Evolutionary conservation across 2,797 vertebrate species (phyloP), one percentile per base, ranked within the genome.

Genomic region (Pelobates cultripes): DNA sequence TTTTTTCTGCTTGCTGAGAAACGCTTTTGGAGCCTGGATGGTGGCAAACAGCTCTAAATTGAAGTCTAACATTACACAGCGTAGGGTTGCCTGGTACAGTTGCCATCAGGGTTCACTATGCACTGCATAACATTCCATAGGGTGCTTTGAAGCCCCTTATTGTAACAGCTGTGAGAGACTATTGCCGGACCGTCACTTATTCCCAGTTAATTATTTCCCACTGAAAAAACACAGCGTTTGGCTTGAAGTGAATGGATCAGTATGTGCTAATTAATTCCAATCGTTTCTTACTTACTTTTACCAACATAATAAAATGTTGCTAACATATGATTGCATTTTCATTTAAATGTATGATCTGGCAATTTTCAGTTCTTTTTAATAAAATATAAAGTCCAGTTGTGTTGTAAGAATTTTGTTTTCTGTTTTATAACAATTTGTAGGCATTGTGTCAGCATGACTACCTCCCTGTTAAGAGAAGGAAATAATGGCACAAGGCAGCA

Each of bases 161-260:
- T 41, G 45, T 51, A 45, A 73, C 82, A 83, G 81, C 81, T 83
- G 77, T 74, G 72, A 55, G 77, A 28, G 77, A 43, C 42, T 44
- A 75, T 53, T 75, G 72, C 74, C 53, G 47, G 72, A 64, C 47
- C 64, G 72, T 75, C 77, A 67, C 75, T 82, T 82, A 53, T 78
- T 60, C 53, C 73, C 60, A 60, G 77, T 67, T 84, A 75, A 84
- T 83, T 74, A 83, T 83, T 78, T 70, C 57, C 72, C 57, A 70
- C 64, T 79, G 73, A 64, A 72, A 76, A 77, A 73, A 69, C 47
- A 75, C 41, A 66, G 61, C 9, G 43, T 81, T 71, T 64, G 14
- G 61, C 15, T 70, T 51, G 57, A 77, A 73, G 4, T 42, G 70
- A 66, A 72, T 78, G 69, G 41, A 14, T 79, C 63, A 44, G 43